These are phyloP conservation scores for Haliclystus octoradiatus DNA, from an alignment of 30 jellyfish, hydroid and myxozoan species.

Conservation along the genomic window DNA sequence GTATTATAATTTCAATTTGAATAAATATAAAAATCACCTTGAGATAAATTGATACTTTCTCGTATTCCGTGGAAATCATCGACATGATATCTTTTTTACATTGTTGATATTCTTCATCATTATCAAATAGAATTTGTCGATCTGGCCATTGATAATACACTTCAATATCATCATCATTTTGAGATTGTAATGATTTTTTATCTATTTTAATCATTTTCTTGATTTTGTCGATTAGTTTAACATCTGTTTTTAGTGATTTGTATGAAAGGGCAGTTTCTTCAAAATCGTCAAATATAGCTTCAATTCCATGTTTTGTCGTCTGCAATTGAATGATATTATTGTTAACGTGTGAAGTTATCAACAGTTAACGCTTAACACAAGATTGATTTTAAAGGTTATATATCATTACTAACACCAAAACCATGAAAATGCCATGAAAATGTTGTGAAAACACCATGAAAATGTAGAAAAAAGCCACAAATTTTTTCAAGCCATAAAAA, in stretches of 20 bases:
- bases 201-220: slow-evolving; percentile 26
- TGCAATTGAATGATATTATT: too few relatives aligned
- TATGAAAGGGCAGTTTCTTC: slow-evolving; percentile 30
- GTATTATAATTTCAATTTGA: too few relatives aligned
- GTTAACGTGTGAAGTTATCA: too few relatives aligned
- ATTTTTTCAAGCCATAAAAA: too few relatives aligned
- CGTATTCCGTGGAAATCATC: slow-evolving; percentile 15
- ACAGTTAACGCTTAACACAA: too few relatives aligned
- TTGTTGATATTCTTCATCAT: slow-evolving; percentile 46
- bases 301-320: slow-evolving; percentile 24
- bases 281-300: slow-evolving; percentile 27
- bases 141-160: slow-evolving; percentile 16
- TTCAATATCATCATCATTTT: slow-evolving; percentile 7
- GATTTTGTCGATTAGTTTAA: slow-evolving; percentile 14
- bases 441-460: too few relatives aligned
- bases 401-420: too few relatives aligned
- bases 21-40: too few relatives aligned
- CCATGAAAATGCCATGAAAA: too few relatives aligned
- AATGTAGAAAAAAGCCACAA: too few relatives aligned
- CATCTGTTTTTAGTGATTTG: slow-evolving; percentile 33
- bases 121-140: slow-evolving; percentile 28
- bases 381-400: too few relatives aligned
- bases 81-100: slow-evolving; percentile 30
- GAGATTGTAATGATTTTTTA: slow-evolving; percentile 15
- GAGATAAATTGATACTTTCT: slow-evolving; percentile 17